phyloP scores from a whole-genome alignment of 1,140 invertebrate genomes.

The Meloidogyne hapla region DNA sequence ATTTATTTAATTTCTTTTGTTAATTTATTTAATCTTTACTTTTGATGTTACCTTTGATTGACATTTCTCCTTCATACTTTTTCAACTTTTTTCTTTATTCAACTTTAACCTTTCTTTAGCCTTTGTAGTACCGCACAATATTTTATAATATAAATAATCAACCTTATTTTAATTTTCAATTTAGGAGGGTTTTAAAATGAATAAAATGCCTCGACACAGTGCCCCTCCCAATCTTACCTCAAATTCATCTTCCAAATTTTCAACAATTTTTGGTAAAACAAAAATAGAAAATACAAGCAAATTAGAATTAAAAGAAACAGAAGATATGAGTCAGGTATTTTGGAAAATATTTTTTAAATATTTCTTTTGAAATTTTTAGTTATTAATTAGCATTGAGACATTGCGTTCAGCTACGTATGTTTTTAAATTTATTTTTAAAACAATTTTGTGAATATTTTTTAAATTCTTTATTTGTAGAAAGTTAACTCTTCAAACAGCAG shows the following conservation, averaged over 20 bases:
- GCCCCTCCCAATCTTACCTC: neutral
- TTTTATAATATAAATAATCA: no score
- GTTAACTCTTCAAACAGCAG: slow-evolving; percentile 36
- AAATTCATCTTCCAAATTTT: neutral
- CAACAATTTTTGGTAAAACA: neutral
- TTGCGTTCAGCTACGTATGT: neutral
- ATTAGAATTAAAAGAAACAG: neutral
- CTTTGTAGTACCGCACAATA: no score
- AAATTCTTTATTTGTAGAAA: slow-evolving; percentile 36
- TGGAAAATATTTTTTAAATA: neutral
- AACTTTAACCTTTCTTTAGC: no score
- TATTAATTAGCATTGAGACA: neutral
- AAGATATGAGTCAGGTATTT: neutral
- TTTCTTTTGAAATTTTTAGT: neutral
- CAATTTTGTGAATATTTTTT: no score
- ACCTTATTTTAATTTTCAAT: no score
- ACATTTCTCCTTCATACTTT: no score
- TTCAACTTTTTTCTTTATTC: no score
- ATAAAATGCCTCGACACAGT: neutral
- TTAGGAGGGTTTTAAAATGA: neutral
- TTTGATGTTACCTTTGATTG: no score
- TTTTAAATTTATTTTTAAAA: slow-evolving; percentile 11
- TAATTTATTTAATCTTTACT: no score
- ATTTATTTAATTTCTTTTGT: no score
- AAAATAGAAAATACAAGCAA: neutral